phyloP scores from a whole-genome alignment of 2,113 vertebrate species.

The Plestiodon gilberti region DNA sequence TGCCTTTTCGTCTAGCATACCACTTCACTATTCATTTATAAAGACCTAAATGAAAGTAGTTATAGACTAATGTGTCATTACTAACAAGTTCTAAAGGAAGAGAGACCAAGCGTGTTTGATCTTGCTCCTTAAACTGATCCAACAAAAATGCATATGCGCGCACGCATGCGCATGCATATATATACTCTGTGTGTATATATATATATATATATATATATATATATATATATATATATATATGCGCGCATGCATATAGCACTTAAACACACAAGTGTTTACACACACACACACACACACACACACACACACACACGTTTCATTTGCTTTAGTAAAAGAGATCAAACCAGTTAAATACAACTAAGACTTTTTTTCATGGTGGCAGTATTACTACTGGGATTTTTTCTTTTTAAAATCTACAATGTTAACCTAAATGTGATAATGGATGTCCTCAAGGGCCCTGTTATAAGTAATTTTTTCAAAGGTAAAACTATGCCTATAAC shows the following conservation, averaged over 20 bases:
- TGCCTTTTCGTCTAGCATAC: conserved; percentile 23
- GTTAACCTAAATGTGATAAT: conserved; percentile 82
- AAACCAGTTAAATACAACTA: conserved; percentile 78
- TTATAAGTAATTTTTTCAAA: conserved; percentile 71
- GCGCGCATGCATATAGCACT: conserved; percentile 22
- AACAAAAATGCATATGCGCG: too few species aligned
- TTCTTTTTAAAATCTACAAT: conserved; percentile 68
- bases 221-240: too few species aligned
- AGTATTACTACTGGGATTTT: conserved; percentile 68
- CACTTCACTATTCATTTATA: conserved; percentile 36
- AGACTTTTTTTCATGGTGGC: conserved; percentile 72
- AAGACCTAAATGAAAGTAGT: conserved; percentile 43
- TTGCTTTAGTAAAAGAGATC: conserved; percentile 82
- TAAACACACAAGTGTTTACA: neutral
- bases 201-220: too few species aligned
- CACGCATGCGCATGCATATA: too few species aligned
- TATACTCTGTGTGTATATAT: too few species aligned
- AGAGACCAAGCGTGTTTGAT: conserved; percentile 54
- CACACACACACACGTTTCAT: conserved; percentile 65
- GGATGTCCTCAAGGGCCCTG: conserved; percentile 73
- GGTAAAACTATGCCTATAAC: conserved; percentile 45
- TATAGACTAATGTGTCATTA: conserved; percentile 44
- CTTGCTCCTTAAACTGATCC: conserved; percentile 46
- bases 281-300: conserved; percentile 10
- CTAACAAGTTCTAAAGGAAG: conserved; percentile 59